phyloP scores from a whole-genome alignment of 2,888 invertebrate genomes.

The Tetheella fluctuosa region DNA sequence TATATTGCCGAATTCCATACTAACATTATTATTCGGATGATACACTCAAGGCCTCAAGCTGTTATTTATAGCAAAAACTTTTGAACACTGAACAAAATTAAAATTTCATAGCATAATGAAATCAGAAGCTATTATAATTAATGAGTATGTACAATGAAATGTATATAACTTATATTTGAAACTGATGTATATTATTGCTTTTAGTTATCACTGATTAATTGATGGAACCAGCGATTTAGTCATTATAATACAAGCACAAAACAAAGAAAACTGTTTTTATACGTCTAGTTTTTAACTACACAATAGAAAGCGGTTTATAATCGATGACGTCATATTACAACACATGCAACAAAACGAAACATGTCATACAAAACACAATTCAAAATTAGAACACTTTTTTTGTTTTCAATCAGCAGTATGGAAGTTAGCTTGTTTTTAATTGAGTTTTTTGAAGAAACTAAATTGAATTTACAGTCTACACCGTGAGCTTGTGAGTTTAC shows the following conservation, averaged over 20 bases:
- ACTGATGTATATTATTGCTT: conserved; percentile 1
- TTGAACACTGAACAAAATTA: conserved; percentile 1
- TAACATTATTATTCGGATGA: conserved; percentile 51
- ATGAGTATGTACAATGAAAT: background rate
- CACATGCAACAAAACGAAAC: background rate
- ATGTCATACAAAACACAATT: background rate
- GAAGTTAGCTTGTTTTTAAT: no score
- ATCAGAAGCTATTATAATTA: background rate
- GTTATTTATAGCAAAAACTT: conserved; percentile 42
- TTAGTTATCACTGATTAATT: background rate
- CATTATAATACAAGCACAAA: background rate
- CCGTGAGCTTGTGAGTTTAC: background rate
- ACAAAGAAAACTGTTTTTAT: background rate
- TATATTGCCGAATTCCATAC: conserved; percentile 2
- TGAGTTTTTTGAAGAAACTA: background rate
- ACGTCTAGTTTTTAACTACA: no score
- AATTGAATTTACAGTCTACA: background rate
- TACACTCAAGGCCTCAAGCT: conserved; percentile 70
- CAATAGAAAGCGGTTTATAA: background rate
- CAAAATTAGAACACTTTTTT: background rate
- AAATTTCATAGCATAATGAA: background rate
- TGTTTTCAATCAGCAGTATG: no score
- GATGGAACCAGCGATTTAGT: conserved; percentile 1
- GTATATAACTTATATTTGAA: background rate
- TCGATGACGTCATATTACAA: background rate